These are phyloP conservation scores for Hyposoter dolosus DNA, from an alignment of 2,888 invertebrate genomes.

Conservation along the genomic window DNA sequence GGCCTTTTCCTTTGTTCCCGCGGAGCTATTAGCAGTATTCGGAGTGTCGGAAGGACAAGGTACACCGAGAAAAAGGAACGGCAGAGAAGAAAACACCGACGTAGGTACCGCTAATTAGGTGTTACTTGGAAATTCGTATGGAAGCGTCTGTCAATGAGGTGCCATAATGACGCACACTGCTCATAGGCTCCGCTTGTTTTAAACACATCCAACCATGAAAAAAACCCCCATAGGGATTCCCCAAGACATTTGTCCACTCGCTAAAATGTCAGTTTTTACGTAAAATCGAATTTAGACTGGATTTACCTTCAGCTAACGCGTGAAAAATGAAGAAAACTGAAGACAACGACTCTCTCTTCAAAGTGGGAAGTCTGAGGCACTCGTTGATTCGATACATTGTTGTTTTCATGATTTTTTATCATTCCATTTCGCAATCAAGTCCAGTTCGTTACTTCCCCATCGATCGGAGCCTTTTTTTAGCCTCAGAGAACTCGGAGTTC, in stretches of 20 bases:
- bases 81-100: slow-evolving; percentile 42
- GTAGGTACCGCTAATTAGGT: slow-evolving; percentile 58
- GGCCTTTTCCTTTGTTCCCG: slow-evolving; percentile 62
- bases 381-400: background rate
- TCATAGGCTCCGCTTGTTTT: slow-evolving; percentile 33
- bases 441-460: slow-evolving; percentile 15
- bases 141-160: slow-evolving; percentile 31
- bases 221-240: background rate
- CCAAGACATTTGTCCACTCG: slow-evolving; percentile 16
- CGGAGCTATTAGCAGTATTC: slow-evolving; percentile 52
- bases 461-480: slow-evolving; percentile 60
- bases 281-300: background rate
- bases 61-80: slow-evolving; percentile 17
- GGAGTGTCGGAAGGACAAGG: slow-evolving; percentile 35
- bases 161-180: slow-evolving; percentile 18
- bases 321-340: background rate
- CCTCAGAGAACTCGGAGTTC: slow-evolving; percentile 64
- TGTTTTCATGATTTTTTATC: slow-evolving; percentile 16
- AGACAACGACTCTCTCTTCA: slow-evolving; percentile 3
- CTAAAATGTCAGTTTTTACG: slow-evolving; percentile 19
- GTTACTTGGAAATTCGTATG: slow-evolving; percentile 55
- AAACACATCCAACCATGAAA: slow-evolving; percentile 13
- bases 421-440: slow-evolving; percentile 51
- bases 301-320: background rate
- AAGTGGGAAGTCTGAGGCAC: slow-evolving; percentile 13